Conservation (phyloP, 2,888 invertebrate species). For the Nemurella pictetii region DNA sequence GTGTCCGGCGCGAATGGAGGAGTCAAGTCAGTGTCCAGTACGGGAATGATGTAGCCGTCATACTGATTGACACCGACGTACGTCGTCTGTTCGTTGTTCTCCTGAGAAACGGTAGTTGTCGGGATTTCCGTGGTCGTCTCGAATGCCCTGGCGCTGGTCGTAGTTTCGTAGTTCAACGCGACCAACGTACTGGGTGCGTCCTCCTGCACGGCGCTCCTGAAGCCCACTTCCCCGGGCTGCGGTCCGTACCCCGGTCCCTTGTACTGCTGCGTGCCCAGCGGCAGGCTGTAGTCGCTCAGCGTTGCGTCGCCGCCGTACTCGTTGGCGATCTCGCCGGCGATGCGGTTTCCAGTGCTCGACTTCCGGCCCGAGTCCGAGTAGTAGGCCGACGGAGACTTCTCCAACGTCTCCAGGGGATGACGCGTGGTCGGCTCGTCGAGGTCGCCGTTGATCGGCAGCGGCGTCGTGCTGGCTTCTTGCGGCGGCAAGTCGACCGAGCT, state of each 20-base stretch:
- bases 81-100: conserved; percentile 15
- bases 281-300: conserved; percentile 24
- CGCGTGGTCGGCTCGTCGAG: not conserved
- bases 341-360: not conserved
- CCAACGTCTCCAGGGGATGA: conserved; percentile 14
- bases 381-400: conserved; percentile 11
- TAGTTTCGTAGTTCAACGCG: not conserved
- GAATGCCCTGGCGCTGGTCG: not conserved
- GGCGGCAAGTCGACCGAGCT: conserved; percentile 50
- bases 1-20: not conserved
- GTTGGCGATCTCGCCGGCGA: not conserved
- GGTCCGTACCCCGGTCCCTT: conserved; percentile 23
- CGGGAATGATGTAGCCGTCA: conserved; percentile 22
- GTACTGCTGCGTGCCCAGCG: conserved; percentile 26
- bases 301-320: not conserved
- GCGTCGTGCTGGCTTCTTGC: conserved; percentile 50
- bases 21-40: conserved; percentile 16
- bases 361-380: not conserved
- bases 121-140: not conserved
- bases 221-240: conserved; percentile 4
- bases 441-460: not conserved
- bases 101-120: conserved; percentile 6
- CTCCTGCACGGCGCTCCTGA: not conserved
- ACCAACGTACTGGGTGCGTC: not conserved
- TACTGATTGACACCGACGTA: conserved; percentile 1